These are phyloP conservation scores for Agrilus mali DNA, from an alignment of 2,888 invertebrate genomes.

Conservation along the genomic window DNA sequence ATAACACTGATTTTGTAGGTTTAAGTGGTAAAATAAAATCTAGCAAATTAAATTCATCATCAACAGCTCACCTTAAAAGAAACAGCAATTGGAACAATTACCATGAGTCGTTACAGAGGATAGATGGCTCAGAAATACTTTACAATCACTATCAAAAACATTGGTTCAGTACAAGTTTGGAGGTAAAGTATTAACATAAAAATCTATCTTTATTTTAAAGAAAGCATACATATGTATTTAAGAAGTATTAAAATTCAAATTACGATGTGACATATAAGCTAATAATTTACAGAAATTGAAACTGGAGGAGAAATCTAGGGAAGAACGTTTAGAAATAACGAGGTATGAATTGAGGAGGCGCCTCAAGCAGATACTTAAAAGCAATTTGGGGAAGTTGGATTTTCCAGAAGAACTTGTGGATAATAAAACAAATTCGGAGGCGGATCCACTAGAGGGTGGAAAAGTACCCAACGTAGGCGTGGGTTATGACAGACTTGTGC, in stretches of 20 bases:
- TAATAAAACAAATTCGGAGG: not conserved
- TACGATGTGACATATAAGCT: not conserved
- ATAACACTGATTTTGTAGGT: slow-evolving; percentile 15
- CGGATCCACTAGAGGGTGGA: slow-evolving; percentile 1
- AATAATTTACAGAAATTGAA: slow-evolving; percentile 26
- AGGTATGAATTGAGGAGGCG: slow-evolving; percentile 30
- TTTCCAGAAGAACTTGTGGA: slow-evolving; percentile 16
- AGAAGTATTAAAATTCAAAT: not conserved
- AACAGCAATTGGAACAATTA: slow-evolving; percentile 25
- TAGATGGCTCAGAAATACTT: slow-evolving; percentile 21
- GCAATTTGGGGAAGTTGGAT: slow-evolving; percentile 35
- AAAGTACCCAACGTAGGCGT: not conserved
- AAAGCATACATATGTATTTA: no score
- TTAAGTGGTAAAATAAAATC: slow-evolving; percentile 21
- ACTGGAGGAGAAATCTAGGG: slow-evolving; percentile 31
- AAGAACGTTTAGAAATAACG: slow-evolving; percentile 33
- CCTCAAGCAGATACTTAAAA: slow-evolving; percentile 29
- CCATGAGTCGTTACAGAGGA: slow-evolving; percentile 32
- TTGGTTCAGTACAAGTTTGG: slow-evolving; percentile 32
- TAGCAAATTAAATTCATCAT: slow-evolving; percentile 14
- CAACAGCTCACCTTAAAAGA: slow-evolving; percentile 21
- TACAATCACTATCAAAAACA: slow-evolving; percentile 32
- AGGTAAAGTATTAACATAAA: slow-evolving; percentile 19
- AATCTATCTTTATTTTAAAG: no score
- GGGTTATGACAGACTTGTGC: slow-evolving; percentile 15